Percentiles rank a stretch among this genome's conserved stretches.
These are phyloP conservation scores for Chloroceryle aenea DNA, from an alignment of 2,113 vertebrate genomes.

Conservation along the genomic window DNA sequence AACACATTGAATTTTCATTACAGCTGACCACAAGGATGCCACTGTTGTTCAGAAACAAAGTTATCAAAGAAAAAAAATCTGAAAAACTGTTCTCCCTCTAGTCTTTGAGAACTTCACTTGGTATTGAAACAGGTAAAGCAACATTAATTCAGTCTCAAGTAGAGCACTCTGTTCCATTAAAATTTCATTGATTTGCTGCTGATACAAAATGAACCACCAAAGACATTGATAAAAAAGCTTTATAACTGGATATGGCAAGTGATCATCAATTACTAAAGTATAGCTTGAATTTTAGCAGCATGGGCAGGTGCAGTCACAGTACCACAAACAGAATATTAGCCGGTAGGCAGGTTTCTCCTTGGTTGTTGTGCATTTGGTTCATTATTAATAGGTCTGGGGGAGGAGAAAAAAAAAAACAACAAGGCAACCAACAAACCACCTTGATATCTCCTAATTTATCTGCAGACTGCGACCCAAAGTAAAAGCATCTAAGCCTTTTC, in stretches of 20 bases:
- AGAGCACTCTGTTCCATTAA: conserved; percentile 37
- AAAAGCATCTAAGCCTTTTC: conserved; percentile 1
- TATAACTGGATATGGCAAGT: conserved; percentile 43
- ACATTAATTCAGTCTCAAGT: conserved; percentile 35
- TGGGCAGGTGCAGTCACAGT: background rate
- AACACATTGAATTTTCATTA: background rate
- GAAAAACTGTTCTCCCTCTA: background rate
- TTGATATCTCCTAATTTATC: background rate
- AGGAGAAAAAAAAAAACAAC: background rate
- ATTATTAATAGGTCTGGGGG: conserved; percentile 21
- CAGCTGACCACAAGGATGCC: background rate
- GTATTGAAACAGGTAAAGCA: conserved; percentile 27
- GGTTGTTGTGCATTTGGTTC: background rate
- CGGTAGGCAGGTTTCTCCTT: conserved; percentile 18
- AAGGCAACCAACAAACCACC: background rate
- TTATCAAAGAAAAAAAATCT: background rate
- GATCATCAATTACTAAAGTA: conserved; percentile 50
- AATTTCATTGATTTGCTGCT: conserved; percentile 31
- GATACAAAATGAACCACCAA: conserved; percentile 51
- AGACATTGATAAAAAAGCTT: conserved; percentile 51
- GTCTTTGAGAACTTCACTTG: conserved; percentile 10
- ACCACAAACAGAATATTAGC: background rate
- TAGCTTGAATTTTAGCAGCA: conserved; percentile 1
- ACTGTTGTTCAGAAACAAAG: background rate
- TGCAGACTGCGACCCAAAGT: background rate